Conservation (phyloP, 2,888 invertebrate species). For the Polydrusus pterygomalis region DNA sequence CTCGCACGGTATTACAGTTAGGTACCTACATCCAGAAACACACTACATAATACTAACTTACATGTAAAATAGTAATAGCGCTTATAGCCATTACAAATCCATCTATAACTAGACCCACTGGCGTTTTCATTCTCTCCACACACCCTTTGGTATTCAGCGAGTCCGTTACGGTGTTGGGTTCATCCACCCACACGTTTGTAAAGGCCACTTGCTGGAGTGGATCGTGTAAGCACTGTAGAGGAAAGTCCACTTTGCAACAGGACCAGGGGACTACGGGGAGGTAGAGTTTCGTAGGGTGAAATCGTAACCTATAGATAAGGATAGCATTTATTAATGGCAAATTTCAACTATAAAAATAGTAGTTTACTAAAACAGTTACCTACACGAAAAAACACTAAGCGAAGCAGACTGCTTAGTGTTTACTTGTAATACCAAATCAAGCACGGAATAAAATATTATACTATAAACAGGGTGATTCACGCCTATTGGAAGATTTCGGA, state of each 20-base stretch:
- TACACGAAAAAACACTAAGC: too few species aligned
- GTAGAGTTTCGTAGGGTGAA: constrained; percentile 56
- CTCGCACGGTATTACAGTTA: too few species aligned
- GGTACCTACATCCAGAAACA: too few species aligned
- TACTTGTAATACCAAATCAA: too few species aligned
- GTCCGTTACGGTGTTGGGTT: constrained; percentile 65
- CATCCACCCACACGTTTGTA: constrained; percentile 67
- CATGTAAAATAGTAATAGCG: constrained; percentile 59
- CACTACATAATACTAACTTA: constrained; percentile 47
- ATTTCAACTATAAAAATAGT: too few species aligned
- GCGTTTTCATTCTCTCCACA: constrained; percentile 65
- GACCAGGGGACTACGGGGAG: constrained; percentile 76
- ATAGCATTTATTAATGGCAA: too few species aligned
- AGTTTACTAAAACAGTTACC: too few species aligned
- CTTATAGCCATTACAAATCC: constrained; percentile 62
- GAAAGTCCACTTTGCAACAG: constrained; percentile 76
- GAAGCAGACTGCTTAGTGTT: too few species aligned
- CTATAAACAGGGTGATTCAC: too few species aligned
- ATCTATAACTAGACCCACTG: constrained; percentile 64
- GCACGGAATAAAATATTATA: too few species aligned
- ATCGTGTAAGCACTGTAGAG: constrained; percentile 78
- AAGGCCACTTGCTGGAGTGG: constrained; percentile 74
- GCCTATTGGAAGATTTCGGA: too few species aligned
- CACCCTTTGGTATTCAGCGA: constrained; percentile 70
- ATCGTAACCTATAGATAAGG: constrained; percentile 59